These are phyloP conservation scores for Passerina amoena DNA, from an alignment of 2,113 vertebrate genomes.

Conservation along the genomic window DNA sequence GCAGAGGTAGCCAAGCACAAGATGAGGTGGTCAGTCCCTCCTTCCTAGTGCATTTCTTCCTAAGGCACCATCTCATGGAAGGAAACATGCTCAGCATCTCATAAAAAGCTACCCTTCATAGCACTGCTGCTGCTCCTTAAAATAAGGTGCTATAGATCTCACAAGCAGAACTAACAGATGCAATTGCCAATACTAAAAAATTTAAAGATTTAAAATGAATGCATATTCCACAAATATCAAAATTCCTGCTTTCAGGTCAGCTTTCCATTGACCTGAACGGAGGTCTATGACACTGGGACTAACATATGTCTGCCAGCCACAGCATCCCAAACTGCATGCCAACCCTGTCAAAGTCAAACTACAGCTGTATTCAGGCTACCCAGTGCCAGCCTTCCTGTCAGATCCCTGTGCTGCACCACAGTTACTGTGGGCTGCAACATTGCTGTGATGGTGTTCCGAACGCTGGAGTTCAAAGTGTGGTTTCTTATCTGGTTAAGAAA, in stretches of 20 bases:
- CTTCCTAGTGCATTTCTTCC: neutral
- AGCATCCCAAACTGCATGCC: neutral
- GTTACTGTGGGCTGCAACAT: neutral
- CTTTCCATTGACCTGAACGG: neutral
- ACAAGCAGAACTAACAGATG: neutral
- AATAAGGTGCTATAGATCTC: neutral
- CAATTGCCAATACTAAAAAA: neutral
- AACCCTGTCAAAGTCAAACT: neutral
- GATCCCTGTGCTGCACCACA: neutral
- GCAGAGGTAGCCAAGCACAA: neutral
- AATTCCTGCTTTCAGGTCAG: neutral
- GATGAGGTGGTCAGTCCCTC: neutral
- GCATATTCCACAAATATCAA: neutral
- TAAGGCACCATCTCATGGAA: neutral
- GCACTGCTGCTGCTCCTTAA: neutral
- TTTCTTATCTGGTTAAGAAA: neutral
- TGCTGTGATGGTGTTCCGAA: rapidly evolving
- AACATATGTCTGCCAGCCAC: rapidly evolving
- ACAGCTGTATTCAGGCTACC: neutral
- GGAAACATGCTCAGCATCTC: neutral
- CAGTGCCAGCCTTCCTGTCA: neutral
- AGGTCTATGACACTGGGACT: neutral
- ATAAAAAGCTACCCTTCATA: rapidly evolving
- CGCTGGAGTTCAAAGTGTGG: rapidly evolving
- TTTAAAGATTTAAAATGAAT: neutral